Base-by-base conservation (phyloP, 2,888 invertebrate genomes). In the Drosophila nigricruria region DNA sequence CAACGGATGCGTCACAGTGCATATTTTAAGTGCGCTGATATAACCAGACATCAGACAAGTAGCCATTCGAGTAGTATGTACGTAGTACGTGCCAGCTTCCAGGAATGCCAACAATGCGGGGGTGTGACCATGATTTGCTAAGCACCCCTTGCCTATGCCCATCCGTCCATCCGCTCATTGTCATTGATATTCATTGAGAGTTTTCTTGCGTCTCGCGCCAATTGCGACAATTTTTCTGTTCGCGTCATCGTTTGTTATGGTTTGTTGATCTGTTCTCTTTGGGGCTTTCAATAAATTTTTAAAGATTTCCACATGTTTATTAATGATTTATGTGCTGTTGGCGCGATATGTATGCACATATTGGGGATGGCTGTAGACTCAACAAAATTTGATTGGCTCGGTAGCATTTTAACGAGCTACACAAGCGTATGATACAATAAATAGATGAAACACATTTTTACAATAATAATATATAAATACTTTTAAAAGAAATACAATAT, bases 11-110 rank as follows among this genome's bases (percentile, higher is more conserved):
- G 89, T 89, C 89, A 89, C 75, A 67, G 59, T 79, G 79, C 72
- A 82, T 89, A 89, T 89, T 89, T 89, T 79, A 80, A 77, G 87
- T 71, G 63, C 62, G 81, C 81, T 84, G 89, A 89, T 81, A 79
- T 79, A 88, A 82, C 73, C 77, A 73, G 65, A 79, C 81, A 82
- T 71, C 77, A 73, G 65, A 79, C 81, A 52, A 42, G 47, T 53
- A 58, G 69, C 67, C 59, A 79, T 69, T 78, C 67, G 38, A 64
- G 56, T 53, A 54, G 25, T 56, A 61, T 23, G 23, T 23, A 12
- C 20, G 56, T 58, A 36, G 32, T 42, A 61, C 69, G 47, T 45
- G 40, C 75, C 85, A 81, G 70, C 72, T 85, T 82, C 85, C 82
- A 76, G 73, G 84, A 85, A 85, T 85, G 79, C 67, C 53, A 36